Base-by-base conservation (phyloP, 64 coral and sea anemone species). In the Acropora tenuis region DNA sequence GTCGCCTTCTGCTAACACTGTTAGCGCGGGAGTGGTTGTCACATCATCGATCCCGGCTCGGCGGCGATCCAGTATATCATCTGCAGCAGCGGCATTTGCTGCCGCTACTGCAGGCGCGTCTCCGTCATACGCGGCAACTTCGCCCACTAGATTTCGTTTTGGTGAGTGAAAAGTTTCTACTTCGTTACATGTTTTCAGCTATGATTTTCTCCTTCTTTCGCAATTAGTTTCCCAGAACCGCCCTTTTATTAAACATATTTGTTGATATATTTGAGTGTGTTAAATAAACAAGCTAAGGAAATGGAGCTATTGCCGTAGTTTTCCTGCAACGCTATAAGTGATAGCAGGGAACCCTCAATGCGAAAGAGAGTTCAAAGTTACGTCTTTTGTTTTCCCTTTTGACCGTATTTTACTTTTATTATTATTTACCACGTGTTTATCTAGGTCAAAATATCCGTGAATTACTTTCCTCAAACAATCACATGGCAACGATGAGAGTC, bases 101-200 rank as follows among this genome's bases (percentile, higher is more conserved):
- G 97, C 97, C 18, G 97, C 97, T 0, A 99, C 97, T 15, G 97
- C 97, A 2, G 97, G 97, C 48, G 97, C 97, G 41, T 93, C 94
- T 45, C 88, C 94, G n/a, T 99, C 97, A 18, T 75, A 93, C 73
- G 76, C 82, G 43, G 69, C 75, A 17, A 94, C 71, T 42, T 96
- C 94, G 59, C 79, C 92, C 12, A 88, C 87, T 12, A 82, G 78
- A 92, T 99, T 99, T 68, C 94, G 91, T 45, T 99, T 99, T 91
- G 94, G 97, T 99, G 79, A 93, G 88, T 92, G 40, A 6, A 76
- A 4, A 76, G 88, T 13, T 41, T 48, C 30, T 55, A 55, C 52
- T 44, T 48, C 73, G 8, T 68, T 45, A 48, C 52, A 7, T 55
- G 61, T 65, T 3, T 65, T 52, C 80, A 83, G 52, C 6, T 83